Conservation (phyloP, 2,797 vertebrate genomes). For the Chromis chromis region DNA sequence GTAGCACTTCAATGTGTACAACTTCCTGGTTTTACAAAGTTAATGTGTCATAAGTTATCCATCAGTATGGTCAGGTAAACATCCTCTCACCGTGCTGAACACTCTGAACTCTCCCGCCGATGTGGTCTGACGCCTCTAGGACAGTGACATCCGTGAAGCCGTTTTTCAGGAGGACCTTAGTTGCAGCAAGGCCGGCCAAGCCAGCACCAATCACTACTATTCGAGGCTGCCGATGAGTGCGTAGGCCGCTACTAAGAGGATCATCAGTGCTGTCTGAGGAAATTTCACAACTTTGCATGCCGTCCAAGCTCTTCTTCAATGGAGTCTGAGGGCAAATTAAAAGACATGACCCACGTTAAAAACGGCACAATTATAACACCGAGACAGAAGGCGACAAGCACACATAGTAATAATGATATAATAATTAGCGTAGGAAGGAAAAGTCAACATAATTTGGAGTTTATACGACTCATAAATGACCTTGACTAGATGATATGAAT, state of each 20-base stretch:
- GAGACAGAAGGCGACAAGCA: background rate
- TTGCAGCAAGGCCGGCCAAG: constrained; percentile 94
- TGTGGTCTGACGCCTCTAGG: constrained; percentile 94
- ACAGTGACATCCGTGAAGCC: constrained; percentile 97
- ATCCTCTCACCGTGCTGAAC: constrained; percentile 90
- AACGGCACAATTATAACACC: background rate
- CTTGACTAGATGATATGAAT: background rate
- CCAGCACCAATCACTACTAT: constrained; percentile 98
- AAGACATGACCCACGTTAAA: constrained; percentile 17
- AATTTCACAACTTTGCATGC: constrained; percentile 99
- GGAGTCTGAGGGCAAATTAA: constrained; percentile 83
- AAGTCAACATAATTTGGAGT: background rate
- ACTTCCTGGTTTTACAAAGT: no score
- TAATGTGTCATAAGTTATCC: no score
- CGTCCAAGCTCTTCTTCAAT: constrained; percentile 96
- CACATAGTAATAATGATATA: background rate
- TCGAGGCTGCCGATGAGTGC: constrained; percentile 95
- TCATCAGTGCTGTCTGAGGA: constrained; percentile 99
- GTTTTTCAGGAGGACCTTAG: constrained; percentile 92
- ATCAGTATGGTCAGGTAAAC: background rate
- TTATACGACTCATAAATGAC: background rate
- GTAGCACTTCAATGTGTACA: no score
- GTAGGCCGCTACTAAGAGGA: constrained; percentile 96
- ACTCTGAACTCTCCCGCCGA: constrained; percentile 96
- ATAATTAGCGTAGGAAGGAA: background rate